Percentiles rank a stretch among this genome's conserved stretches.
Conservation (phyloP, 2,113 vertebrate genomes). For the Lophura nycthemera region DNA sequence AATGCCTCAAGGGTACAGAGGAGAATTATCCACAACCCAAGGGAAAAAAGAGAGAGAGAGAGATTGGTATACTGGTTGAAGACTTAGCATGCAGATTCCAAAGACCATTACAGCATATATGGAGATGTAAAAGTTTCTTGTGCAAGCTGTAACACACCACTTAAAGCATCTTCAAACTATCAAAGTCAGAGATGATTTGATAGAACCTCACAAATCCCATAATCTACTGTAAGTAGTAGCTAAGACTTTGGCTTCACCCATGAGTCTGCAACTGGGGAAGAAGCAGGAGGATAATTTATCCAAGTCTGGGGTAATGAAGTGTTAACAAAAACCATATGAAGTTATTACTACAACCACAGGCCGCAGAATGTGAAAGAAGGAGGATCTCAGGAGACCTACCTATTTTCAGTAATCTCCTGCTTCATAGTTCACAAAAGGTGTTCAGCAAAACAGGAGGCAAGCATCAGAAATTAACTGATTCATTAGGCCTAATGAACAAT, state of each 20-base stretch:
- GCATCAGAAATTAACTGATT: conserved; percentile 69
- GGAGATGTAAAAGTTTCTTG: conserved; percentile 73
- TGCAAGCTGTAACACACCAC: conserved; percentile 30
- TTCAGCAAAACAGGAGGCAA: conserved; percentile 71
- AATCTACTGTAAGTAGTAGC: conserved; percentile 79
- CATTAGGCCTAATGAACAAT: conserved; percentile 80
- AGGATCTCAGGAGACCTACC: conserved; percentile 72
- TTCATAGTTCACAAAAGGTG: conserved; percentile 70
- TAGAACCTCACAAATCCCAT: conserved; percentile 80
- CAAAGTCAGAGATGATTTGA: conserved; percentile 79
- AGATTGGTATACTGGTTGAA: neutral
- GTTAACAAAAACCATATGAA: conserved; percentile 86
- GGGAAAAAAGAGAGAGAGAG: neutral
- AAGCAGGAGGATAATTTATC: conserved; percentile 81
- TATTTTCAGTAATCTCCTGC: conserved; percentile 68
- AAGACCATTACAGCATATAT: conserved; percentile 51
- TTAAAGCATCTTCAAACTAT: conserved; percentile 77
- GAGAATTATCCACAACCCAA: neutral
- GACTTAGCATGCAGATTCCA: conserved; percentile 54
- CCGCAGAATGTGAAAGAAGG: conserved; percentile 71
- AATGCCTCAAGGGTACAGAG: neutral
- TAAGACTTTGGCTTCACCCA: conserved; percentile 73
- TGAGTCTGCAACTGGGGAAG: conserved; percentile 75
- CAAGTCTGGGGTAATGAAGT: conserved; percentile 84
- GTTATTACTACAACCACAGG: conserved; percentile 82